phyloP scores from a whole-genome alignment of 2,888 invertebrate genomes.

The Chaitophorus viminalis region DNA sequence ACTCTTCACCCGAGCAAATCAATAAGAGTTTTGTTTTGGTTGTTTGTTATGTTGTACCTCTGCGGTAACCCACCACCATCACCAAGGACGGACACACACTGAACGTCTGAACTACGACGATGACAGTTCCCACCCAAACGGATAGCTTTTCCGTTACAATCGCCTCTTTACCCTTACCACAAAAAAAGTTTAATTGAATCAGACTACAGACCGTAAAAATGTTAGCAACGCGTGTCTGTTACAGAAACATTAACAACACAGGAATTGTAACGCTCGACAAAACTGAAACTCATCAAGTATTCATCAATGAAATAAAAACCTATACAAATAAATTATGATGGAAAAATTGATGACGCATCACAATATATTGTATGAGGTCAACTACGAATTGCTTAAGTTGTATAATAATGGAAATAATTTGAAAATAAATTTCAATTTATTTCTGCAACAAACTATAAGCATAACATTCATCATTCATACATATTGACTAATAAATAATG shows the following conservation, averaged over 20 bases:
- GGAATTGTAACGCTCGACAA: not conserved
- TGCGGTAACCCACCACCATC: not conserved
- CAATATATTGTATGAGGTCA: not conserved
- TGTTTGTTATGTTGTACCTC: constrained; percentile 17
- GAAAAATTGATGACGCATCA: constrained; percentile 3
- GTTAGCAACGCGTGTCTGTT: not conserved
- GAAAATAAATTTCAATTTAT: no score
- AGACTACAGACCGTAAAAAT: not conserved
- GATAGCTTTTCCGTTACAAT: not conserved
- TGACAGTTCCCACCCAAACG: not conserved
- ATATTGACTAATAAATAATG: not conserved
- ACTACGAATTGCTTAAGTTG: not conserved
- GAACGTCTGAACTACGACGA: no score
- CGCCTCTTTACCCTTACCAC: not conserved
- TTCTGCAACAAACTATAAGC: no score
- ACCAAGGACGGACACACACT: not conserved
- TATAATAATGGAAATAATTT: no score
- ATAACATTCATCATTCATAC: not conserved
- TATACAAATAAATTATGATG: not conserved
- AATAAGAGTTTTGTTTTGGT: constrained; percentile 49
- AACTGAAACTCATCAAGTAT: constrained; percentile 12
- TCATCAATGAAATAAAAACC: not conserved
- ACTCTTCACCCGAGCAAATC: constrained; percentile 43
- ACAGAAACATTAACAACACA: not conserved
- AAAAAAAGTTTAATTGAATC: constrained; percentile 35